Conservation (phyloP, 1,140 invertebrate species). For the Cydia strobilella region DNA sequence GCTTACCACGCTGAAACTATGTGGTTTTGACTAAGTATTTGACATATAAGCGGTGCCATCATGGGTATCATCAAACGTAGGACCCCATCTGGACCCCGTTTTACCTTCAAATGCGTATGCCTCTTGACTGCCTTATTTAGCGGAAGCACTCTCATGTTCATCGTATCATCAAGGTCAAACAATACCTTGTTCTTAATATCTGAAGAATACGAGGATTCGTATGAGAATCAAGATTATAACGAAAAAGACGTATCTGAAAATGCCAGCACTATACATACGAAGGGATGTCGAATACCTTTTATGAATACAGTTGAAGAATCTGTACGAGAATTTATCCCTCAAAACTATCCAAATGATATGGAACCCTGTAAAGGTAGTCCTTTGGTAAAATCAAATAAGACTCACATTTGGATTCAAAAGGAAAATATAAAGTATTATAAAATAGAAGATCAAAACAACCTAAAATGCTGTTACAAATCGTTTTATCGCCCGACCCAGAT, state of each 20-base stretch:
- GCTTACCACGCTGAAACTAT: neutral
- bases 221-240: neutral
- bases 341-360: conserved; percentile 1
- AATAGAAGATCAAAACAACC: neutral
- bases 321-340: neutral
- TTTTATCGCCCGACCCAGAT: conserved; percentile 1
- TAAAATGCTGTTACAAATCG: conserved; percentile 20
- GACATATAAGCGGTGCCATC: neutral
- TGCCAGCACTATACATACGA: neutral
- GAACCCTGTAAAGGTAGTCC: conserved; percentile 2
- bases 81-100: neutral
- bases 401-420: conserved; percentile 10
- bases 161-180: neutral
- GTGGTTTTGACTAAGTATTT: neutral
- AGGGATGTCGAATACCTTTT: conserved; percentile 17
- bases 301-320: conserved; percentile 3
- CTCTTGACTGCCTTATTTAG: neutral
- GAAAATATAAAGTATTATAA: conserved; percentile 12
- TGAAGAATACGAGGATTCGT: neutral
- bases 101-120: neutral
- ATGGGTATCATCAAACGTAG: conserved; percentile 8
- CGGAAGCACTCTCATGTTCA: neutral
- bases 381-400: conserved; percentile 14
- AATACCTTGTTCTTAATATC: conserved; percentile 6
- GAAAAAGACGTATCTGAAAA: neutral